Conservation (phyloP, 2,113 vertebrate species). For the Uropsilus gracilis region DNA sequence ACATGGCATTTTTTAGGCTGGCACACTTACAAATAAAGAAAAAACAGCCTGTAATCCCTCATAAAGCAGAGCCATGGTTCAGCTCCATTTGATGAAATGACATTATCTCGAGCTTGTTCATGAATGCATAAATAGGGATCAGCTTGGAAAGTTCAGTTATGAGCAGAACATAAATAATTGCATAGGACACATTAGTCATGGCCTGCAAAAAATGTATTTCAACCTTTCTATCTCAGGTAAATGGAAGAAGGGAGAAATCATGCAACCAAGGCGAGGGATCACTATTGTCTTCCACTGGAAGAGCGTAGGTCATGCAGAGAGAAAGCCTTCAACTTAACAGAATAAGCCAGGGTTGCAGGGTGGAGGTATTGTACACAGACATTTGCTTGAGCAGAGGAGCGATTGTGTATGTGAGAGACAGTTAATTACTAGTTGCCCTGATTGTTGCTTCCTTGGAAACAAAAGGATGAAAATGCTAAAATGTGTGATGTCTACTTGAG, state of each 20-base stretch:
- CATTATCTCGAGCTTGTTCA: slow-evolving; percentile 59
- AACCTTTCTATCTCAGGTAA: not conserved
- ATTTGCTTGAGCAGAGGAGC: not conserved
- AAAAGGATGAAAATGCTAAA: not conserved
- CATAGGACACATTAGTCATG: not conserved
- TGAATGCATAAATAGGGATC: slow-evolving; percentile 71
- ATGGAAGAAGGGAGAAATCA: not conserved
- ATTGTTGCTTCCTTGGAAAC: not conserved
- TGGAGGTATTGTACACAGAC: not conserved
- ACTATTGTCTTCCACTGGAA: not conserved
- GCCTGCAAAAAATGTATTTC: not conserved
- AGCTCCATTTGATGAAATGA: slow-evolving; percentile 57
- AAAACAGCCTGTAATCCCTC: slow-evolving; percentile 63
- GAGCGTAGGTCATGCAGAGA: not conserved
- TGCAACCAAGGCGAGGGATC: not conserved
- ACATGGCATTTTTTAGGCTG: slow-evolving; percentile 56
- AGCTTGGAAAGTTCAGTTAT: slow-evolving; percentile 50
- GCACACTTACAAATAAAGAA: slow-evolving; percentile 70
- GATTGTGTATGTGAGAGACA: not conserved
- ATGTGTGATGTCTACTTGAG: not conserved
- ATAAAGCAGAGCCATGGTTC: slow-evolving; percentile 45
- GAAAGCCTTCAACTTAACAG: not conserved
- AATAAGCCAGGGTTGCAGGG: not conserved
- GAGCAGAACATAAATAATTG: slow-evolving; percentile 61
- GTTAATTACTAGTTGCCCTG: not conserved